Percentiles rank a stretch among this genome's conserved stretches.
phyloP scores from a whole-genome alignment of 2,113 vertebrate genomes.

The Lonchura striata region DNA sequence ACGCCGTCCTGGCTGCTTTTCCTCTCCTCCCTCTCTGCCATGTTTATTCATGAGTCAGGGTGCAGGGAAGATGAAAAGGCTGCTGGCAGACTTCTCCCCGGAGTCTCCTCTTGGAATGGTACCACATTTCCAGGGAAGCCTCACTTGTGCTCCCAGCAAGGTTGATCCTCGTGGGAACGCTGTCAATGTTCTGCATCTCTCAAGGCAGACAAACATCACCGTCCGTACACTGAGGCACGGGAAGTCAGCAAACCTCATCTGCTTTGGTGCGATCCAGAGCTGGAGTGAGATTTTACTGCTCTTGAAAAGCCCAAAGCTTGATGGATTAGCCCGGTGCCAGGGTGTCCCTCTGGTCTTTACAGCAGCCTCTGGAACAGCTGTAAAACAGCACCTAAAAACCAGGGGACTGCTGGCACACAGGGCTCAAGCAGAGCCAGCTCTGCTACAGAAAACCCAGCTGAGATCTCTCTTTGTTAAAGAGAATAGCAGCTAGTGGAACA shows the following conservation, averaged over 20 bases:
- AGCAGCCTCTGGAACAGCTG: not conserved
- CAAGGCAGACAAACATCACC: not conserved
- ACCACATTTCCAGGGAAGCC: not conserved
- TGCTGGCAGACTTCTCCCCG: not conserved
- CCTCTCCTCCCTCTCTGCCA: not conserved
- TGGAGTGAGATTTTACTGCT: not conserved
- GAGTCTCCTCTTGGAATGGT: not conserved
- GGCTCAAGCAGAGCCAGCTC: not conserved
- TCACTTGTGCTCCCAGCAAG: not conserved
- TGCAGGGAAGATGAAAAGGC: slow-evolving; percentile 7
- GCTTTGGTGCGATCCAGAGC: not conserved
- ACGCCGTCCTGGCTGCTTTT: not conserved
- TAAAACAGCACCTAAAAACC: not conserved
- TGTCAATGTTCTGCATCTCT: not conserved
- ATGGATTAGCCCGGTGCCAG: not conserved
- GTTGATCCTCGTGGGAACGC: not conserved
- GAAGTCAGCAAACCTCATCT: not conserved
- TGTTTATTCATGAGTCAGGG: not conserved
- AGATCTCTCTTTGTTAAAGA: not conserved
- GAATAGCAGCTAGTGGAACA: slow-evolving; percentile 51
- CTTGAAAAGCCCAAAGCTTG: not conserved
- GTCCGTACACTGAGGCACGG: not conserved
- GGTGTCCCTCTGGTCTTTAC: not conserved
- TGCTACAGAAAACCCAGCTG: slow-evolving; percentile 26
- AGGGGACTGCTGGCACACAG: not conserved